Evolutionary conservation across 1,140 invertebrate genomes (phyloP).

Genomic region (Lordiphosa clarofinis): DNA sequence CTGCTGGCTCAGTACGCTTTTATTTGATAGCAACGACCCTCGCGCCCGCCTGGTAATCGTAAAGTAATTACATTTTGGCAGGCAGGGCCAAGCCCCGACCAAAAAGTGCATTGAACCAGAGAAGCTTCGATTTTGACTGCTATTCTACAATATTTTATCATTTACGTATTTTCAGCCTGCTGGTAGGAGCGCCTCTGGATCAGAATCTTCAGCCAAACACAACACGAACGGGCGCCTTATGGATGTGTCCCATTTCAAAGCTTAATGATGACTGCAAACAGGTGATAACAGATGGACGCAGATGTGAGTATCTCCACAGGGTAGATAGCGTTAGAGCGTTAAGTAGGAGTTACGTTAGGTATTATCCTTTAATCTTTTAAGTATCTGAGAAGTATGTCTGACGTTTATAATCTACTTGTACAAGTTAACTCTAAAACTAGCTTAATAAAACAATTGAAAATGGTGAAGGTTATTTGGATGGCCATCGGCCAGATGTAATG

Average conservation of each 20-base stretch:
- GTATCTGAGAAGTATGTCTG: too few species aligned
- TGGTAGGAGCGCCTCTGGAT: constrained; percentile 94
- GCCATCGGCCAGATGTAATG: too few species aligned
- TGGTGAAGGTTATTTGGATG: constrained; percentile 24
- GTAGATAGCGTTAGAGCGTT: background rate
- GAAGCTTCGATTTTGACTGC: constrained; percentile 8
- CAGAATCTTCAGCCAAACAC: constrained; percentile 92
- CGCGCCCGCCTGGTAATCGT: background rate
- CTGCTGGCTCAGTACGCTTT: constrained; percentile 17
- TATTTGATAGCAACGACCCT: constrained; percentile 9
- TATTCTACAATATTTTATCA: constrained; percentile 4
- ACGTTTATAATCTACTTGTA: too few species aligned
- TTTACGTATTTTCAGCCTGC: constrained; percentile 83
- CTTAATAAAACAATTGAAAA: too few species aligned
- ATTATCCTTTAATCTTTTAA: background rate
- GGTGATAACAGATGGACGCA: constrained; percentile 91
- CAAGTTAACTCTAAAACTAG: too few species aligned
- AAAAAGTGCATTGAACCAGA: constrained; percentile 62
- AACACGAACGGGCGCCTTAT: constrained; percentile 92
- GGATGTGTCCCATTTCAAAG: constrained; percentile 89
- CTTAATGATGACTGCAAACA: constrained; percentile 87
- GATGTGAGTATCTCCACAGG: constrained; percentile 83
- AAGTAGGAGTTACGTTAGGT: background rate
- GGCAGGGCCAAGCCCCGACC: constrained; percentile 45
- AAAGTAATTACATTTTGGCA: constrained; percentile 66